Base-by-base conservation (phyloP, 2,888 invertebrate species). In the Ariolimax columbianus region DNA sequence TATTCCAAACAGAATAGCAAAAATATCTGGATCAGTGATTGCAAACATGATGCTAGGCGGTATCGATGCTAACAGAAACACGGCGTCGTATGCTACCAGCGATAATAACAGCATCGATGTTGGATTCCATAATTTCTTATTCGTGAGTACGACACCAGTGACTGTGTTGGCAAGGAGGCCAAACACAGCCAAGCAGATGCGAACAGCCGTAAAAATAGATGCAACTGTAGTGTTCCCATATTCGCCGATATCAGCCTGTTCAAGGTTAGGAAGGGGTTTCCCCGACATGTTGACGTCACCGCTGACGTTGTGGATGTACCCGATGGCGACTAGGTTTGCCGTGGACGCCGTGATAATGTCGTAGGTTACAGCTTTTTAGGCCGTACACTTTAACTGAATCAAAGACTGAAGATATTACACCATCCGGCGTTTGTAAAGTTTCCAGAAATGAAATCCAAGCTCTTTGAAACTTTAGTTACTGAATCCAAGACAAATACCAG, bases 41-140 rank as follows among this genome's bases (percentile, higher is more conserved):
- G 79, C 80, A 4, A 72, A 38, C 72, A 86, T 70, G 63, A 68
- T 63, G 72, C 79, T 43, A 19, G 84, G 70, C 1, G 86, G 88
- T 47, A 87, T 84, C 26, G 86, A 77, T 43, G 85, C 86, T 73
- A 88, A 43, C 43, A 88, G 84, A 81, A 88, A 88, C 33, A 88
- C 17, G 38, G 88, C 86, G 68, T 88, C 88, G 77, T 88, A 88
- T 14, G 86, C 82, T 23, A 88, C 87, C 40, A 88, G 85, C 26
- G 88, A 85, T 51, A 88, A 81, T 66, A 88, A 82, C 82, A 88
- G 79, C 85, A 88, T 84, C 11, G 88, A 87, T 23, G 88, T 88
- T 7, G 88, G 86, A 19, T 87, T 88, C 87, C 88, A 86, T 72
- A 88, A 83, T 59, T 78, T 83, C 38, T 82, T 83, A 81, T 88